Evolutionary conservation across 2,797 vertebrate genomes (phyloP), one percentile per base, ranked within the genome.

Genomic region (Coregonus ussuriensis): DNA sequence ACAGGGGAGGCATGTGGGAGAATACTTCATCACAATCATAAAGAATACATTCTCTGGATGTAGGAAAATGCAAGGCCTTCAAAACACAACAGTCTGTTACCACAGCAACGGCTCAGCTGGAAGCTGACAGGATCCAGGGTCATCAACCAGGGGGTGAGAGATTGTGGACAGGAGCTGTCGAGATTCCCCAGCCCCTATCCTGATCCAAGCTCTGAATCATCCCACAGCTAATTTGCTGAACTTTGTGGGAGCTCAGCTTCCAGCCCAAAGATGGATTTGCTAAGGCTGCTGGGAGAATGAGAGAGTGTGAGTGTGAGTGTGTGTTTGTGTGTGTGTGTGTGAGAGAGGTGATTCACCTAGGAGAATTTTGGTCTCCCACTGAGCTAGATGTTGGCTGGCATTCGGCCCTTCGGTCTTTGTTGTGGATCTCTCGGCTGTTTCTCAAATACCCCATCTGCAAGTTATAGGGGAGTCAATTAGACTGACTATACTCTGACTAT

Each of bases 191-290:
- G 31, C 11, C 3, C 15, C 21, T 14, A 53, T 14, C 5, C 53
- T 35, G 72, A 53, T 74, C 33, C 54, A 62, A 59, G 18, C 25
- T 37, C 53, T 59, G 72, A 74, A 74, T 62, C 54, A 21, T n/a
- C 3, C 3, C 35, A 21, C 0, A 6, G 33, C 7, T 21, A 51
- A 51, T 72, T 53, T 15, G 71, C 25, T 72, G 5, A 29, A 51
- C 69, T 71, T 71, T 3, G 35, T 47, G 71, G 25, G 29, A n/a
- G n/a, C n/a, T n/a, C n/a, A n/a, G n/a, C n/a, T n/a, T n/a, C n/a
- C n/a, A 72, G 72, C 11, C 9, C 35, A 3, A 21, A 21, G 54
- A 6, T 15, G 11, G 31, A 21, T 37, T 62, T 14, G n/a, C 31
- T 11, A 18, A 7, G 18, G 33, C 33, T 33, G 29, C 15, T 72